A percentile compares a stretch with the other conserved stretches of the same genome.
These are phyloP conservation scores for Umimayanthus chanpuru DNA, from an alignment of 92 coral and sea anemone species.

Conservation along the genomic window DNA sequence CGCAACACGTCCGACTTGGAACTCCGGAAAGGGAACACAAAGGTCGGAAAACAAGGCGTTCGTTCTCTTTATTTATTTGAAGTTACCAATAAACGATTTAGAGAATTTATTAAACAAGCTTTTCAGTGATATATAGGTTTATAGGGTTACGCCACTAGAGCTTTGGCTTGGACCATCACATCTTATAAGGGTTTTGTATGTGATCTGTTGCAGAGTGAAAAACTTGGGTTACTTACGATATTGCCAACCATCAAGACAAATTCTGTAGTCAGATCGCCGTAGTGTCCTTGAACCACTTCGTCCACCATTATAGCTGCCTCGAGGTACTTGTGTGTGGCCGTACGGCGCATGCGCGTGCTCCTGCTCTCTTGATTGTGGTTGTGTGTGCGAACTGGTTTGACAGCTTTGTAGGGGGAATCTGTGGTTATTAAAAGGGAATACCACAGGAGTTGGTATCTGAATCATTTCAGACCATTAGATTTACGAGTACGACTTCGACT, in stretches of 20 bases:
- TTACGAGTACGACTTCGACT: too few species aligned
- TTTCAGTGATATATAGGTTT: too few species aligned
- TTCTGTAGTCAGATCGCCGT: slow-evolving; percentile 57
- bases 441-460: background rate
- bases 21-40: too few species aligned
- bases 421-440: background rate
- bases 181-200: background rate
- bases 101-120: too few species aligned
- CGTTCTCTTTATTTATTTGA: too few species aligned
- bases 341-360: background rate
- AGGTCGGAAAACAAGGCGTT: too few species aligned
- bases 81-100: too few species aligned
- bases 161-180: background rate
- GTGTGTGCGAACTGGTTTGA: background rate
- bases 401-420: slow-evolving; percentile 14
- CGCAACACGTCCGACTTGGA: too few species aligned
- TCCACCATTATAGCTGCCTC: slow-evolving; percentile 73
- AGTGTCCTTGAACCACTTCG: slow-evolving; percentile 46
- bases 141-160: too few species aligned
- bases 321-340: slow-evolving; percentile 49
- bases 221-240: slow-evolving; percentile 60
- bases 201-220: background rate
- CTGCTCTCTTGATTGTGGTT: background rate
- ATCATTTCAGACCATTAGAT: too few species aligned
- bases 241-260: slow-evolving; percentile 64